Evolutionary conservation across 37 sponge, comb jelly and placozoan genomes (phyloP), one percentile per base, ranked within the genome.

Genomic region (Ianthella basta): DNA sequence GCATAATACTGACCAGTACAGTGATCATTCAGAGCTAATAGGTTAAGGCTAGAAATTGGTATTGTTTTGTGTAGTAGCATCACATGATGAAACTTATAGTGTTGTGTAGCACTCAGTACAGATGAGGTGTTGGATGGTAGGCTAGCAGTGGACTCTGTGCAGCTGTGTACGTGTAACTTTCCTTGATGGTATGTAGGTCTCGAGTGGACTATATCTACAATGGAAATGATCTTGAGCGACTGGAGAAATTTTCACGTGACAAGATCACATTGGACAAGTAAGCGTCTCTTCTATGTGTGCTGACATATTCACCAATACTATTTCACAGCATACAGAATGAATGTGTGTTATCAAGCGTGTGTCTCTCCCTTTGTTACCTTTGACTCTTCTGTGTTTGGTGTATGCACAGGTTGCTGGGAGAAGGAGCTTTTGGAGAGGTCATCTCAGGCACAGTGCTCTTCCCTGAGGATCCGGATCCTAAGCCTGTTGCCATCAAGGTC

Each of bases 361-460:
- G 8, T 44, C 6, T 44, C 50, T 8, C 3, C 50, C 50, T 44
- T 44, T 44, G 50, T 44, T 3, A n/a, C n/a, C 50, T 10, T 44
- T 44, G 50, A 44, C 50, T 44, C n/a, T n/a, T 3, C 50, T 72
- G 36, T 72, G 37, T 34, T 21, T 72, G 36, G 5, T 55, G 18
- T 0, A 36, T 80, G 33, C 34, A 15, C 16, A 39, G n/a, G 32
- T 32, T 54, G 59, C 35, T 20, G 85, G 54, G 84, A 89, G 56
- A 90, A 80, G 93, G 93, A 27, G 90, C 88, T 66, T 93, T 93
- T 93, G 93, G 93, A 59, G 93, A 93, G 61, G 93, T 93, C 16
- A 89, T 65, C 59, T 80, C 85, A 55, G 93, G 93, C 61, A 85
- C 90, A 35, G 87, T 88, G 55, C 36, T 59, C 0, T 83, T 89